Evolutionary conservation across 2,888 invertebrate genomes (phyloP).

Genomic region (Nasonovia ribisnigri): DNA sequence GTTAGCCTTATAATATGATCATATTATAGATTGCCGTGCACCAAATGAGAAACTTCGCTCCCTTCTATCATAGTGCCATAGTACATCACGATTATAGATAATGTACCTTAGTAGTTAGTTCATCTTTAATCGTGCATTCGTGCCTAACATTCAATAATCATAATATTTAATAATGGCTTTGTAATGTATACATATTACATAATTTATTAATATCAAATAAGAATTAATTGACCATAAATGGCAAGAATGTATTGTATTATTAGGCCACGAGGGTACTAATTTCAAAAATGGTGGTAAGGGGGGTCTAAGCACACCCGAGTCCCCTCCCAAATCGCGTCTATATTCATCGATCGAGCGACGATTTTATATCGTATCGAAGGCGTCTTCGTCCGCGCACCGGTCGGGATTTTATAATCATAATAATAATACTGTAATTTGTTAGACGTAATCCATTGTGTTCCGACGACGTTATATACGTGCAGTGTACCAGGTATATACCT

Average conservation of each 20-base stretch:
- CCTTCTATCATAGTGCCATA: not conserved
- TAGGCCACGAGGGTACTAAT: not conserved
- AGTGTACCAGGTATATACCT: no score
- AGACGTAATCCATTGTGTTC: conserved; percentile 2
- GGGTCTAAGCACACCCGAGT: not conserved
- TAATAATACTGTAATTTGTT: not conserved
- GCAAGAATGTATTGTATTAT: not conserved
- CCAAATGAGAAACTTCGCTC: not conserved
- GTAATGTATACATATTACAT: not conserved
- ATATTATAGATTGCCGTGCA: not conserved
- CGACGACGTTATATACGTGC: not conserved
- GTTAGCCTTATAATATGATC: not conserved
- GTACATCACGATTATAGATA: not conserved
- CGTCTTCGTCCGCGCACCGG: not conserved
- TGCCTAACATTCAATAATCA: not conserved
- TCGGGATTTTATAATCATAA: not conserved
- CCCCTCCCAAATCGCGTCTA: not conserved
- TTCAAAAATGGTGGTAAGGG: not conserved
- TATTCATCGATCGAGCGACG: not conserved
- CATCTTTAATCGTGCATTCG: not conserved
- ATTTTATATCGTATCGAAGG: not conserved
- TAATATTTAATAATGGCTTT: not conserved
- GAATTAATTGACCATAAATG: not conserved
- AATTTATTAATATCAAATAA: not conserved
- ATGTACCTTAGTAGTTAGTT: not conserved